These are phyloP conservation scores for Charadrius vociferus DNA, from an alignment of 2,113 vertebrate species.

Conservation along the genomic window DNA sequence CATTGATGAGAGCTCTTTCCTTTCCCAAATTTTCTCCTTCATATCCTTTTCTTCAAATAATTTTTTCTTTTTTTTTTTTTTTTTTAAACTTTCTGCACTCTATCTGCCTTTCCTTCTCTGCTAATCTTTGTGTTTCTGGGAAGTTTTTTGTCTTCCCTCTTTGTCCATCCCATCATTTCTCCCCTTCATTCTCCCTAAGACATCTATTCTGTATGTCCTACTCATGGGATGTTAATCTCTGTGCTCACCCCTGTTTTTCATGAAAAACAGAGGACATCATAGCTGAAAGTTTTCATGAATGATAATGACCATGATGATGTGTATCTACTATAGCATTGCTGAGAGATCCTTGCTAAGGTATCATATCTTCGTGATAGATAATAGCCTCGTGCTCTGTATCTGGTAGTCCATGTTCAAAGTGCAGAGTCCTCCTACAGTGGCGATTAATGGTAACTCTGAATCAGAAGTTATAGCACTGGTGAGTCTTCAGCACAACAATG, in stretches of 20 bases:
- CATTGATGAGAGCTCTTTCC: neutral
- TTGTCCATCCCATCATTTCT: neutral
- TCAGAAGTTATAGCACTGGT: neutral
- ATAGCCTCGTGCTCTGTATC: neutral
- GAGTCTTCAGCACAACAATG: neutral
- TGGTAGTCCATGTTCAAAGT: neutral
- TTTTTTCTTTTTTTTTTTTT: neutral
- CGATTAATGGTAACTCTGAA: neutral
- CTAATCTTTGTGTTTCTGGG: neutral
- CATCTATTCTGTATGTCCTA: neutral
- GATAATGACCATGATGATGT: neutral
- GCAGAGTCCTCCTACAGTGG: neutral
- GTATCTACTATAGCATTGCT: neutral
- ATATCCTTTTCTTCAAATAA: neutral
- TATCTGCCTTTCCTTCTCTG: neutral
- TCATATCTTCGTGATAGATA: neutral
- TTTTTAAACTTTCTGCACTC: neutral
- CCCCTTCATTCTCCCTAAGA: neutral
- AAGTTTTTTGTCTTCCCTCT: neutral
- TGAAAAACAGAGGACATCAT: neutral
- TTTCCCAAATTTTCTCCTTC: neutral
- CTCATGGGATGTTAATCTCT: neutral
- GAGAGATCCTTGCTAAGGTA: neutral
- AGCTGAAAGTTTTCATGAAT: neutral
- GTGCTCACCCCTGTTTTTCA: neutral